phyloP scores from a whole-genome alignment of 2,888 invertebrate species.

The Stenodema calcarata region DNA sequence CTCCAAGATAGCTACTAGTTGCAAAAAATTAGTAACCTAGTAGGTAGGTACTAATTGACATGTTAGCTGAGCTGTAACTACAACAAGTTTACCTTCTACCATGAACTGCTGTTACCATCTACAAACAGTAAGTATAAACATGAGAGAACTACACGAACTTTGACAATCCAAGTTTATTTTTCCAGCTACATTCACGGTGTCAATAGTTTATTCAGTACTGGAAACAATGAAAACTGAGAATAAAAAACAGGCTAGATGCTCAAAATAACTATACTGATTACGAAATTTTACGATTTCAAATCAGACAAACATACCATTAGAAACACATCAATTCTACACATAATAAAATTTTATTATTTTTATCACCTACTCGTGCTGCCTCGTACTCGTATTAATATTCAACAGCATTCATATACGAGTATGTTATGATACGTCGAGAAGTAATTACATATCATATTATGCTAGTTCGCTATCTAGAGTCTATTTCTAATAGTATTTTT shows the following conservation, averaged over 20 bases:
- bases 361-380: background rate
- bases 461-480: background rate
- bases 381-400: background rate
- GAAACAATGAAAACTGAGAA: background rate
- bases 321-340: too few relatives aligned
- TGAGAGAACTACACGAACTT: too few relatives aligned
- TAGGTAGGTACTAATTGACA: too few relatives aligned
- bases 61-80: too few relatives aligned
- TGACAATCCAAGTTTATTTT: background rate
- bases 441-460: too few relatives aligned
- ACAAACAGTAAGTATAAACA: too few relatives aligned
- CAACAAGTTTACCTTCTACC: too few relatives aligned
- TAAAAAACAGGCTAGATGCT: background rate
- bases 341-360: background rate
- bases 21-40: too few relatives aligned
- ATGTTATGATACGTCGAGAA: too few relatives aligned
- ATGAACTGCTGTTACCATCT: too few relatives aligned
- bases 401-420: too few relatives aligned
- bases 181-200: background rate
- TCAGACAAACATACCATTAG: background rate
- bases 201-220: background rate
- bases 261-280: background rate
- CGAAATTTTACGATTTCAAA: background rate
- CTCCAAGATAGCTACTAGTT: too few relatives aligned
- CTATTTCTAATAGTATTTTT: background rate